Evolutionary conservation across 1,140 invertebrate species (phyloP).

Genomic region (Patella vulgata): DNA sequence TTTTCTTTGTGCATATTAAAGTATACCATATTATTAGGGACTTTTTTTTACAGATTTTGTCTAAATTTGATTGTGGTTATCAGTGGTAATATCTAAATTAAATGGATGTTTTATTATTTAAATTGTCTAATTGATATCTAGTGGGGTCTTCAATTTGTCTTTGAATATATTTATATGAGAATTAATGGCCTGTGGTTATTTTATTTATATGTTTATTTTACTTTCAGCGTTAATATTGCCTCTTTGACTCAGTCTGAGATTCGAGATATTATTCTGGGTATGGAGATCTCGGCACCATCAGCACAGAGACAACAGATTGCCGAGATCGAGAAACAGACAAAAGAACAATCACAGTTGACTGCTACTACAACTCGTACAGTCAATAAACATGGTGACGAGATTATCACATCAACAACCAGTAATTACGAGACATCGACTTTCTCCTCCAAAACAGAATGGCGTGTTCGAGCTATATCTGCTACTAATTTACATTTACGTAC

Average conservation of each 20-base stretch:
- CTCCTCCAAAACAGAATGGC: slow-evolving; percentile 98
- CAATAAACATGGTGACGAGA: slow-evolving; percentile 99
- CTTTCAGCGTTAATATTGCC: slow-evolving; percentile 90
- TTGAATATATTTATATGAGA: too few species aligned
- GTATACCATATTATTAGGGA: too few species aligned
- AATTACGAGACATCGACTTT: slow-evolving; percentile 99
- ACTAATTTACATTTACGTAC: slow-evolving; percentile 98
- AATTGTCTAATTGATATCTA: too few species aligned
- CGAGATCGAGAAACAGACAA: slow-evolving; percentile 99
- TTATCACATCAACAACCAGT: slow-evolving; percentile 98
- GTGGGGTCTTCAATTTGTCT: too few species aligned
- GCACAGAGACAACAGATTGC: slow-evolving; percentile 99
- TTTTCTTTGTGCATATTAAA: too few species aligned
- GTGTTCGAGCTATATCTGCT: slow-evolving; percentile 96
- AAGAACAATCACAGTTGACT: slow-evolving; percentile 97
- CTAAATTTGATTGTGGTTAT: too few species aligned
- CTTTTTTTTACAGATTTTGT: too few species aligned
- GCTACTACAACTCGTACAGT: slow-evolving; percentile 98
- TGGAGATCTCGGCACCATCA: slow-evolving; percentile 99
- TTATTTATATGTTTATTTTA: too few species aligned
- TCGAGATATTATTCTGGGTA: slow-evolving; percentile 98
- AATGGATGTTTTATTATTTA: too few species aligned
- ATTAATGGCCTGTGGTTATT: too few species aligned
- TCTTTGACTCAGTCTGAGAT: slow-evolving; percentile 99
- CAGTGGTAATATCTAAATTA: too few species aligned